phyloP scores from a whole-genome alignment of 1,140 invertebrate genomes.

The Euura saliciscinereae region DNA sequence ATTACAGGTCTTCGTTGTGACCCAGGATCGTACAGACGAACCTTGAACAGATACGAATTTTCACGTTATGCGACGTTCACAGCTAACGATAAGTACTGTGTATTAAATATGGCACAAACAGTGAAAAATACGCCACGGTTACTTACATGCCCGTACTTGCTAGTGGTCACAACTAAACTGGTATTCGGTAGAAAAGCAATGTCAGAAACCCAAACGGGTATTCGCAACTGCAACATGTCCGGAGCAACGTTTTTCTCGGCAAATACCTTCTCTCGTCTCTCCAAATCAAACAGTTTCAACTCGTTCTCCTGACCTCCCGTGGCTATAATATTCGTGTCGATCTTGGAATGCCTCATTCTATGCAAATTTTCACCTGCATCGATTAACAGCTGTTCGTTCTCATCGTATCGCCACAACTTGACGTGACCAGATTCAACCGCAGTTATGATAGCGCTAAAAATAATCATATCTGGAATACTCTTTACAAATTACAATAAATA shows the following conservation, averaged over 20 bases:
- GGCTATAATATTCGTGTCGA: slow-evolving; percentile 61
- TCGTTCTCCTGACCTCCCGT: slow-evolving; percentile 78
- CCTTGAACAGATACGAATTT: slow-evolving; percentile 35
- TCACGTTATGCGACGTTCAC: slow-evolving; percentile 16
- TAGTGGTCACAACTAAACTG: slow-evolving; percentile 43
- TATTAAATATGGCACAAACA: background rate
- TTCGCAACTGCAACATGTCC: slow-evolving; percentile 70
- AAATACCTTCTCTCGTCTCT: slow-evolving; percentile 61
- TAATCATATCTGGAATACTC: slow-evolving; percentile 37
- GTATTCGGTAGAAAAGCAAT: slow-evolving; percentile 64
- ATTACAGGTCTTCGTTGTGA: slow-evolving; percentile 60
- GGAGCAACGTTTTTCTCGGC: slow-evolving; percentile 74
- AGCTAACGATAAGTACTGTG: background rate
- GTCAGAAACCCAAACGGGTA: slow-evolving; percentile 73
- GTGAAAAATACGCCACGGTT: background rate
- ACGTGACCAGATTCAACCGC: slow-evolving; percentile 65
- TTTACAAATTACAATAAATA: slow-evolving; percentile 28
- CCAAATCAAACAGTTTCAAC: slow-evolving; percentile 76
- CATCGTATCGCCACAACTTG: slow-evolving; percentile 57
- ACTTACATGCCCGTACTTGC: slow-evolving; percentile 52
- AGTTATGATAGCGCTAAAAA: slow-evolving; percentile 59
- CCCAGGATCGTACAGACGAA: slow-evolving; percentile 60
- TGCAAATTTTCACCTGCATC: slow-evolving; percentile 56
- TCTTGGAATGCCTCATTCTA: slow-evolving; percentile 60
- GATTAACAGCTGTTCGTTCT: slow-evolving; percentile 41